Percentiles rank a stretch among this genome's conserved stretches.
phyloP scores from a whole-genome alignment of 2,888 invertebrate genomes.

The Pteria penguin region DNA sequence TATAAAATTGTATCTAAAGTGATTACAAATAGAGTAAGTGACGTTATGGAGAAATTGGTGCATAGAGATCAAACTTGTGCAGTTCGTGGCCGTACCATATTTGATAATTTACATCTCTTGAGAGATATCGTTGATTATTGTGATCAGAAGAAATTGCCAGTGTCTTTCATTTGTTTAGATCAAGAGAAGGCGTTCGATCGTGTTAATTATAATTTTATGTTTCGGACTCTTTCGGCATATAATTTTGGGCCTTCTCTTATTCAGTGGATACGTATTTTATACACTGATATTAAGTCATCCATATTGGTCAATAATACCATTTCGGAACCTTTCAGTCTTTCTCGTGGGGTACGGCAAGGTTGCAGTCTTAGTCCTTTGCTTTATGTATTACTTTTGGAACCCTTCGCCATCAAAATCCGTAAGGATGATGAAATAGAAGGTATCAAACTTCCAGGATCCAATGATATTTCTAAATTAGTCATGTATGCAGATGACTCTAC shows the following conservation, averaged over 20 bases:
- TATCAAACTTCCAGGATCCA: constrained; percentile 29
- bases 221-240: constrained; percentile 44
- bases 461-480: constrained; percentile 14
- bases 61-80: constrained; percentile 53
- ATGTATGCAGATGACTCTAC: constrained; percentile 33
- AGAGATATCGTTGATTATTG: constrained; percentile 49
- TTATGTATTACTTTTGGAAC: too few relatives aligned
- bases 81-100: constrained; percentile 51
- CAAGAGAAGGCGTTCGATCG: constrained; percentile 62
- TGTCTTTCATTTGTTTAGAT: constrained; percentile 53
- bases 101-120: constrained; percentile 53
- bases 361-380: constrained; percentile 44
- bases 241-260: constrained; percentile 52
- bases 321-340: constrained; percentile 42
- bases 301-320: constrained; percentile 50
- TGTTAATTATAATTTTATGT: constrained; percentile 52
- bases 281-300: constrained; percentile 45
- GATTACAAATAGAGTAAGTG: constrained; percentile 42
- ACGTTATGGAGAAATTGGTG: constrained; percentile 43
- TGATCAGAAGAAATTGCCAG: constrained; percentile 50
- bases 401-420: constrained; percentile 28
- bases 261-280: constrained; percentile 52
- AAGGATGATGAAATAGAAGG: constrained; percentile 26
- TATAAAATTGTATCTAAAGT: constrained; percentile 55
- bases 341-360: constrained; percentile 48